Evolutionary conservation across 1,140 invertebrate genomes (phyloP), one percentile per base, ranked within the genome.

Genomic region (Hylyphantes graminicola): DNA sequence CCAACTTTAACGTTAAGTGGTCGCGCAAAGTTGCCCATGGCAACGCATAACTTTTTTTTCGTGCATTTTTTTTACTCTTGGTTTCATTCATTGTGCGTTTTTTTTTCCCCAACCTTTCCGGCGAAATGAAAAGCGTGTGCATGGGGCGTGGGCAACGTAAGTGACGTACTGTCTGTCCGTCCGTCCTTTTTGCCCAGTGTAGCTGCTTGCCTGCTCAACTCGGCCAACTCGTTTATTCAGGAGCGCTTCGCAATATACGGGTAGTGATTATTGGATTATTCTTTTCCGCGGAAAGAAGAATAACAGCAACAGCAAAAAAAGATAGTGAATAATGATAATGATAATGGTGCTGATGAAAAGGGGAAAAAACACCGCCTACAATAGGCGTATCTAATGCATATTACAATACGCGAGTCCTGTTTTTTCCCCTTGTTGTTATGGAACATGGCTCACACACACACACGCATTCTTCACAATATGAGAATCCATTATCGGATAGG

Each of bases 1-100:
- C 6, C 50, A 67, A 72, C 19, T 83, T 74, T 83, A 83, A 51
- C 70, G 70, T 65, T 83, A 83, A 83, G 80, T 75, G 80, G 80
- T 83, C 80, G 80, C 80, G 72, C 80, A 83, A 53, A 83, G 80
- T 83, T 83, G 80, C 80, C 80, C 80, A 83, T 83, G 72, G 80
- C 80, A 83, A 83, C 80, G 80, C 65, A 61, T 74, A 65, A 75
- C 53, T 55, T 67, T 55, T n/a, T 75, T 65, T 83, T 59, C 19
- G 51, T 15, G 51, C 54, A 53, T 67, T 67, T 57, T 17, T 19
- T 64, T 48, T 15, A 59, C 19, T 21, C 15, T 74, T 48, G 54
- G 54, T 59, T 74, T 50, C 72, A 55, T 65, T 74, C 75, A 75
- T 83, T 82, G 50, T 82, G n/a, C 0, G 68, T 70, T 79, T 79